A percentile compares a stretch with the other conserved stretches of the same genome.
Evolutionary conservation across 1,140 invertebrate species (phyloP).

Genomic region (Philaenus spumarius): DNA sequence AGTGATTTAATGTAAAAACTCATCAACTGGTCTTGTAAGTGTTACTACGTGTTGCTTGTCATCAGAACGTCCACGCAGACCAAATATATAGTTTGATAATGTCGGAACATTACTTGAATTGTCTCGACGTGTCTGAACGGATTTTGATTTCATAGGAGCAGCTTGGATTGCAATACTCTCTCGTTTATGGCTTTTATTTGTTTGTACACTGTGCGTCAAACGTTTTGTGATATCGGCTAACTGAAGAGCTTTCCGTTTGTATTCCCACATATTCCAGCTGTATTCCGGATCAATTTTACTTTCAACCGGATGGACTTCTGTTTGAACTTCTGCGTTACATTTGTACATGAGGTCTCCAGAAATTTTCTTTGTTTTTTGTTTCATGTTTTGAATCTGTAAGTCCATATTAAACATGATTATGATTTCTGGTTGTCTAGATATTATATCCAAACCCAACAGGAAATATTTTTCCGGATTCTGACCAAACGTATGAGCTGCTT

Average conservation of each 20-base stretch:
- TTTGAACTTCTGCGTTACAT: conserved; percentile 5
- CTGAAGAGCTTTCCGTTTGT: conserved; percentile 6
- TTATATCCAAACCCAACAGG: neutral
- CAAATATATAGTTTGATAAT: neutral
- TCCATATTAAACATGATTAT: conserved; percentile 10
- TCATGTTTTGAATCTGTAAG: conserved; percentile 6
- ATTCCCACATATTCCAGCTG: conserved; percentile 12
- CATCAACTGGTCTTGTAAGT: too few relatives aligned
- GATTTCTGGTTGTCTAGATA: conserved; percentile 5
- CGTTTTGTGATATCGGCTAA: conserved; percentile 1
- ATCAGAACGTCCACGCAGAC: conserved; percentile 6
- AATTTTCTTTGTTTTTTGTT: conserved; percentile 1
- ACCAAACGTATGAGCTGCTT: conserved; percentile 6
- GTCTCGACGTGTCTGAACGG: neutral
- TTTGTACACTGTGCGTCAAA: neutral
- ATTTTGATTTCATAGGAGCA: neutral
- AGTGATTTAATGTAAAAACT: too few relatives aligned
- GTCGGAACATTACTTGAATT: neutral
- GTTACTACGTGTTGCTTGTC: neutral
- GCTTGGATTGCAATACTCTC: conserved; percentile 3
- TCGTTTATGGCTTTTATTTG: neutral
- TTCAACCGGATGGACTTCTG: conserved; percentile 2
- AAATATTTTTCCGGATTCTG: conserved; percentile 9
- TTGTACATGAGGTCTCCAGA: neutral
- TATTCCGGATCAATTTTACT: neutral